Base-by-base conservation (phyloP, 1,140 invertebrate species). In the Hormaphis cornu region DNA sequence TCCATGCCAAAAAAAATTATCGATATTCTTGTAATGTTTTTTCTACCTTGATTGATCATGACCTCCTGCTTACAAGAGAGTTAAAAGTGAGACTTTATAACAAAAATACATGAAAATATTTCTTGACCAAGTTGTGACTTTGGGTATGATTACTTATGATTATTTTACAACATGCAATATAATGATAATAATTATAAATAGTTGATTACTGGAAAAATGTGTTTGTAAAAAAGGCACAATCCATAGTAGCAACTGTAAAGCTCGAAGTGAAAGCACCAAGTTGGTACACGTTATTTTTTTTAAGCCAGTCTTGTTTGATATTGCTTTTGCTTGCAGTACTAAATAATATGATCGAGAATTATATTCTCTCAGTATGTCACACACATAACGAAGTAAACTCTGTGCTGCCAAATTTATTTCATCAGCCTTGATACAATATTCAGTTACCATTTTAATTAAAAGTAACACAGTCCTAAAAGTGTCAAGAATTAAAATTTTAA, bases 241-340 rank as follows among this genome's bases (percentile, higher is more conserved):
- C 86, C 88, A 91, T 12, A 90, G 76, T 40, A 97, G 83, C 18
- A 90, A 80, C 75, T 90, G 87, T 76, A 95, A 77, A 80, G 89
- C 95, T 72, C 96, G 83, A 9, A 91, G 92, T 0, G 94, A 91
- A 71, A 98, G 80, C 9, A 93, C 95, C 71, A 98, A 81, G 82
- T 96, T 97, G 44, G 89, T 91, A 71, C 90, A 95, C 1, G 93
- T 95, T 54, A 99, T 99, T 48, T 93, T 97, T 81, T 97, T 98
- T 44, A 98, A 80, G 1, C 95, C 95, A 18, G 93, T 93, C 71
- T 93, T 87, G 76, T 93, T 88, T 33, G 77, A 78, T 75, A 98
- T 85, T 2, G 97, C 95, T 33, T 94, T 95, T 33, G 95, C 96
- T 54, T 95, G 95, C 24, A 98, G 81, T 26, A 99, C 92, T 69